Conservation (phyloP, 2,888 invertebrate species). For the Hypena proboscidalis region DNA sequence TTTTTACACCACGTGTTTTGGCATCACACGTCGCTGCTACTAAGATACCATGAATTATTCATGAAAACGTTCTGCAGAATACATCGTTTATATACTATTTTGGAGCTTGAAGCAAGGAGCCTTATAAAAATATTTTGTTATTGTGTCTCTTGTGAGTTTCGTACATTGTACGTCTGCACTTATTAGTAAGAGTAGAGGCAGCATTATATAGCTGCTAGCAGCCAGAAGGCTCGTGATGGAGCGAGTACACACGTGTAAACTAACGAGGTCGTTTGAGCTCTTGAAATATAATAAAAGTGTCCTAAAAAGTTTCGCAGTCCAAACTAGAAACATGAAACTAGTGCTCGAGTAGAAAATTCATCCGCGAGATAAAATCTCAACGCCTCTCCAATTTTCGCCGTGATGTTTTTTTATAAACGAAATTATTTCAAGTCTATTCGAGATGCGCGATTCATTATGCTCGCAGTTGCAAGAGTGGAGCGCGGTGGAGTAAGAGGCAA, state of each 20-base stretch:
- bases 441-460: slow-evolving; percentile 76
- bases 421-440: slow-evolving; percentile 69
- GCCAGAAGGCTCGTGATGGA: slow-evolving; percentile 27
- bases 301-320: slow-evolving; percentile 41
- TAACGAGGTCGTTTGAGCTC: slow-evolving; percentile 50
- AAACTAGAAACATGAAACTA: slow-evolving; percentile 42
- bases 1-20: slow-evolving; percentile 28
- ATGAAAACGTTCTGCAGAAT: slow-evolving; percentile 21
- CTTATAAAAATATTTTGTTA: slow-evolving; percentile 12
- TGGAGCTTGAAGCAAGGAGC: slow-evolving; percentile 13
- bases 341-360: slow-evolving; percentile 38
- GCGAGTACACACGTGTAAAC: slow-evolving; percentile 39
- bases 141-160: slow-evolving; percentile 11
- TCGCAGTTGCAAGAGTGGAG: slow-evolving; percentile 67
- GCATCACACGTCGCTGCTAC: slow-evolving; percentile 24
- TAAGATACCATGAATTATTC: slow-evolving; percentile 37
- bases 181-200: slow-evolving; percentile 7
- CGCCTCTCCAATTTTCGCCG: slow-evolving; percentile 42
- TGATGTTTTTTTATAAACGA: slow-evolving; percentile 50
- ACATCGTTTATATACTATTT: slow-evolving; percentile 26
- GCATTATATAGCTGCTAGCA: slow-evolving; percentile 10
- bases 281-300: slow-evolving; percentile 46
- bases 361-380: slow-evolving; percentile 39
- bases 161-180: slow-evolving; percentile 12
- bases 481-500: slow-evolving; percentile 75